phyloP scores from a whole-genome alignment of 2,797 vertebrate genomes.

The Betta splendens region DNA sequence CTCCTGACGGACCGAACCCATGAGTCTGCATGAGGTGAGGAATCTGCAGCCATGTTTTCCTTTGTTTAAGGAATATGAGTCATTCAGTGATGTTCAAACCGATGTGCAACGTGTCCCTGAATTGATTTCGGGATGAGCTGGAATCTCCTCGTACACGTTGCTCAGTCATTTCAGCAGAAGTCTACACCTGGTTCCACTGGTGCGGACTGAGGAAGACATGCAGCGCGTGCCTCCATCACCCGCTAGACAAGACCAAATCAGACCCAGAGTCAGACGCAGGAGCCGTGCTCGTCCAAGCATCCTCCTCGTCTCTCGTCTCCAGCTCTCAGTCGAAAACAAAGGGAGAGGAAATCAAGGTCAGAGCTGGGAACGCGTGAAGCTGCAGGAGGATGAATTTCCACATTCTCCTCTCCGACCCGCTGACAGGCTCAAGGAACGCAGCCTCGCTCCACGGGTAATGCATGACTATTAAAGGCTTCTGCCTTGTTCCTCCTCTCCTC shows the following conservation, averaged over 20 bases:
- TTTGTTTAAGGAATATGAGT: neutral
- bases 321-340: slow-evolving; percentile 49
- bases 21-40: slow-evolving; percentile 7
- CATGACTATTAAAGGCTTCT: slow-evolving; percentile 60
- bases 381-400: slow-evolving; percentile 70
- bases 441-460: slow-evolving; percentile 67
- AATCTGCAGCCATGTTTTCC: slow-evolving; percentile 8
- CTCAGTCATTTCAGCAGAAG: neutral
- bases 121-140: neutral
- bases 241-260: slow-evolving; percentile 46
- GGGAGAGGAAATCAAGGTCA: slow-evolving; percentile 69
- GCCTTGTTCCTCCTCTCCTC: slow-evolving; percentile 26
- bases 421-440: slow-evolving; percentile 62
- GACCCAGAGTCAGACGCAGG: slow-evolving; percentile 57
- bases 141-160: neutral
- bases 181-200: neutral
- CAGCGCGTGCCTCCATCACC: slow-evolving; percentile 45
- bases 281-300: slow-evolving; percentile 60
- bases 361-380: slow-evolving; percentile 47
- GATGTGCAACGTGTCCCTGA: neutral
- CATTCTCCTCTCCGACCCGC: slow-evolving; percentile 61
- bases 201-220: slow-evolving; percentile 3
- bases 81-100: slow-evolving; percentile 11
- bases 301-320: slow-evolving; percentile 15
- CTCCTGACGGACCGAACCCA: neutral